Evolutionary conservation across 2,797 vertebrate genomes (phyloP).

Genomic region (Sebastes trivittatus): DNA sequence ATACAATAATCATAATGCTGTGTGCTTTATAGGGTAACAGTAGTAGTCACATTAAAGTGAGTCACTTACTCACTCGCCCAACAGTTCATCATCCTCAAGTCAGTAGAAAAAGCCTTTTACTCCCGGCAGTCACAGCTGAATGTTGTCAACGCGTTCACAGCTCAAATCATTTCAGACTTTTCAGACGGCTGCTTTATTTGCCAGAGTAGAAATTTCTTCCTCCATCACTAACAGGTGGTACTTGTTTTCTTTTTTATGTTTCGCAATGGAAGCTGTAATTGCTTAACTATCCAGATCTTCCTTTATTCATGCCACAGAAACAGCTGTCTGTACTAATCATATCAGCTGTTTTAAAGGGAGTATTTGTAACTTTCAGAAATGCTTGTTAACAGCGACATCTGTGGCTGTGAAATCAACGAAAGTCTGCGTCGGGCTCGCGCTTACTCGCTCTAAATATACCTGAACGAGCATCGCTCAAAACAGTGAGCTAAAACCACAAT

Average conservation of each 20-base stretch:
- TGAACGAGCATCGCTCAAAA: no score
- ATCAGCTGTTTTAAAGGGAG: not conserved
- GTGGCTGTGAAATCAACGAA: no score
- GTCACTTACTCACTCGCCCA: not conserved
- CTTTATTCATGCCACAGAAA: not conserved
- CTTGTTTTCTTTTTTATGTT: not conserved
- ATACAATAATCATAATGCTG: not conserved
- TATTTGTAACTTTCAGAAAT: no score
- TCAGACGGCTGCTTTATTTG: not conserved
- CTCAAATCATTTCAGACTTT: slow-evolving; percentile 1
- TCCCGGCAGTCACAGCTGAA: slow-evolving; percentile 10
- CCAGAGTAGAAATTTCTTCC: not conserved
- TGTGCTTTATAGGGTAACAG: not conserved
- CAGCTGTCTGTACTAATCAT: slow-evolving; percentile 10
- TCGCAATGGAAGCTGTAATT: not conserved
- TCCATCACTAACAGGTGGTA: slow-evolving; percentile 33
- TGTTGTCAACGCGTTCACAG: slow-evolving; percentile 9
- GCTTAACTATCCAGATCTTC: not conserved
- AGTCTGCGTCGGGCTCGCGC: no score
- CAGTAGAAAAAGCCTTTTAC: not conserved
- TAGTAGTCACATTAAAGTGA: not conserved
- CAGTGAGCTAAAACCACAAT: no score
- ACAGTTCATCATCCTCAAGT: not conserved
- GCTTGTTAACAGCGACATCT: no score
- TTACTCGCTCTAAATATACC: no score